These are phyloP conservation scores for Cheumatopsyche charites DNA, from an alignment of 1,140 invertebrate genomes.

Conservation along the genomic window DNA sequence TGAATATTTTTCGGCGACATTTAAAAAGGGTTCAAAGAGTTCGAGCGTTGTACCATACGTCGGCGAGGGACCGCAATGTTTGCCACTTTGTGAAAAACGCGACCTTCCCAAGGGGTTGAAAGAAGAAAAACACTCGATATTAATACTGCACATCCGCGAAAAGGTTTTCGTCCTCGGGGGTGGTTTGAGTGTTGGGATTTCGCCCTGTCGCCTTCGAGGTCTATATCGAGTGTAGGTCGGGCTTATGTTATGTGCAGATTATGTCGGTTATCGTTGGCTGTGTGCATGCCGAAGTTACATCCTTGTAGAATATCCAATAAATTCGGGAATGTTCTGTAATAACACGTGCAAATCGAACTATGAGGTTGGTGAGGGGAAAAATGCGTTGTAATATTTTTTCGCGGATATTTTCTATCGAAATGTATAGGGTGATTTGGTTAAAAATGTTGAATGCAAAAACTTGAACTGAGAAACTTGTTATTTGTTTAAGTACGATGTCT, in stretches of 20 bases:
- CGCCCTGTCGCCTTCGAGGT: background rate
- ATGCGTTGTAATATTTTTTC: no score
- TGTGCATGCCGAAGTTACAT: background rate
- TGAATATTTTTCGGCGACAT: background rate
- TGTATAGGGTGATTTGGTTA: background rate
- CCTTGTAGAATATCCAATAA: slow-evolving; percentile 10
- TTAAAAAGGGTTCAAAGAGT: slow-evolving; percentile 21
- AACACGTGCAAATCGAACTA: background rate
- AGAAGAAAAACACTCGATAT: slow-evolving; percentile 39
- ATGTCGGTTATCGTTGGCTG: background rate
- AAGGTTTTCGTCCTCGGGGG: background rate
- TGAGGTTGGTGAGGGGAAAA: no score
- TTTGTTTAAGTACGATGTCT: no score
- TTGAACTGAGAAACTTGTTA: no score
- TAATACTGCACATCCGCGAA: slow-evolving; percentile 29
- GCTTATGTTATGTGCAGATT: slow-evolving; percentile 6
- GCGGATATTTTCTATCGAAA: background rate
- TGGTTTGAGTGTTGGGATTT: background rate
- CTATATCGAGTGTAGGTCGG: slow-evolving; percentile 13
- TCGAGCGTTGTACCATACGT: background rate
- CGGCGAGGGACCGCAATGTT: slow-evolving; percentile 11
- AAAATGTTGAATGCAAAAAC: no score
- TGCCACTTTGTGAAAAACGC: slow-evolving; percentile 34
- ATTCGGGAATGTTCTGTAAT: slow-evolving; percentile 18
- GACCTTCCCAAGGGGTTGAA: background rate